Conservation (phyloP, 2,888 invertebrate genomes). For the Drosophila lacicola region DNA sequence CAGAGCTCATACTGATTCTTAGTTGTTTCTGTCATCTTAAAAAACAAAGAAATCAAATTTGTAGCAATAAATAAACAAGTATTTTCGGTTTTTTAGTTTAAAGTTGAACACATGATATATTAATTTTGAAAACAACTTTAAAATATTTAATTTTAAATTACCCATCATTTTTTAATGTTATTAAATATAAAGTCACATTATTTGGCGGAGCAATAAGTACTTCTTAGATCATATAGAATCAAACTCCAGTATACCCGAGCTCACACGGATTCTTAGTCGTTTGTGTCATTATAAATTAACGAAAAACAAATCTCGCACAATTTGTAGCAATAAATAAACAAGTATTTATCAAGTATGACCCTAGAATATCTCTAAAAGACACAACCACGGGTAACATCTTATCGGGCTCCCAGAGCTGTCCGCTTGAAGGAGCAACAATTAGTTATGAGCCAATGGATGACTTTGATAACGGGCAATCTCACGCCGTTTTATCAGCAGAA, state of each 20-base stretch:
- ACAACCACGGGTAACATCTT: conserved; percentile 15
- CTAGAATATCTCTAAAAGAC: background rate
- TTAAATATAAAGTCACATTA: too few relatives aligned
- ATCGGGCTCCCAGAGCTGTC: conserved; percentile 44
- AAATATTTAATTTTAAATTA: too few relatives aligned
- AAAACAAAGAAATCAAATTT: too few relatives aligned
- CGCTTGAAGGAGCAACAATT: conserved; percentile 64
- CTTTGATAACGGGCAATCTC: conserved; percentile 40
- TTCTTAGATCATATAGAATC: too few relatives aligned
- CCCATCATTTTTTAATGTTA: too few relatives aligned
- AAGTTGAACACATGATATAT: too few relatives aligned
- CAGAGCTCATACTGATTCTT: too few relatives aligned
- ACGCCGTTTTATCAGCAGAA: conserved; percentile 54
- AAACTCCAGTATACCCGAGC: background rate
- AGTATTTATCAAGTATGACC: conserved; percentile 6
- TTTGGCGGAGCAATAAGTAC: too few relatives aligned
- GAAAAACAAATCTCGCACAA: conserved; percentile 1
- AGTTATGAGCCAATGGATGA: conserved; percentile 62
- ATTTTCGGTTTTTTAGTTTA: too few relatives aligned
- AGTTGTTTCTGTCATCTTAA: too few relatives aligned
- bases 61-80: too few relatives aligned
- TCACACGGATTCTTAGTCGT: background rate
- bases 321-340: conserved; percentile 39
- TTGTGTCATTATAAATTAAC: background rate
- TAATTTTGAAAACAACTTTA: too few relatives aligned